Base-by-base conservation (phyloP, 2,113 vertebrate species). In the Zonotrichia leucophrys region DNA sequence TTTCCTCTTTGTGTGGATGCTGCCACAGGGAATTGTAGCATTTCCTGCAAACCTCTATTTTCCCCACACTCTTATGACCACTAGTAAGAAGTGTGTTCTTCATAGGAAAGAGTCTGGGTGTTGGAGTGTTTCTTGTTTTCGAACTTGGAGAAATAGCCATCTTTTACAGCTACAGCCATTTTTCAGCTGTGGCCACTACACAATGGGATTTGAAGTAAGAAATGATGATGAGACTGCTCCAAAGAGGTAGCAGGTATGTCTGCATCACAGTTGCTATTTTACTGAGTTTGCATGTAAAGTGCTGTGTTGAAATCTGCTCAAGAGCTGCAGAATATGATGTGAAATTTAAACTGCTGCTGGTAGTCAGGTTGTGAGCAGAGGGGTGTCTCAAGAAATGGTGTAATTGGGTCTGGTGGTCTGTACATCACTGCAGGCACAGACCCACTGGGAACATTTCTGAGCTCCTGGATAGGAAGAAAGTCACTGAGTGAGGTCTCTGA, bases 41-140 rank as follows among this genome's bases (percentile, higher is more conserved):
- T 90, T 96, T 95, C 83, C 90, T 66, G 88, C 72, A 89, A 87
- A 58, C 44, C 49, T 83, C 44, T 47, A 60, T 93, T 87, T 89
- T 30, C 69, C 70, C 68, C 15, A 67, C 37, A 90, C 56, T 83
- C 92, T 85, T 80, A 60, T 63, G 79, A 56, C 44, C 87, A 37
- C n/a, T 83, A 93, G 64, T 87, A 95, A 87, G 70, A 85, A 91
- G 49, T 31, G 28, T 94, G 31, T 33, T 92, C 80, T 87, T 79
- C 67, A 35, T 3, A 81, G 30, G 27, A 64, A 90, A 47, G n/a
- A 42, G 11, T 37, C 52, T 62, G 24, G 7, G 7, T 27, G 33
- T 37, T 53, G 44, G 28, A 87, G 16, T 50, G 16, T 72, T 78
- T 87, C 31, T 73, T 87, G 15, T 83, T 79, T 82, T 42, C 58